phyloP scores from a whole-genome alignment of 2,797 vertebrate genomes.

The Notolepis coatsorum region DNA sequence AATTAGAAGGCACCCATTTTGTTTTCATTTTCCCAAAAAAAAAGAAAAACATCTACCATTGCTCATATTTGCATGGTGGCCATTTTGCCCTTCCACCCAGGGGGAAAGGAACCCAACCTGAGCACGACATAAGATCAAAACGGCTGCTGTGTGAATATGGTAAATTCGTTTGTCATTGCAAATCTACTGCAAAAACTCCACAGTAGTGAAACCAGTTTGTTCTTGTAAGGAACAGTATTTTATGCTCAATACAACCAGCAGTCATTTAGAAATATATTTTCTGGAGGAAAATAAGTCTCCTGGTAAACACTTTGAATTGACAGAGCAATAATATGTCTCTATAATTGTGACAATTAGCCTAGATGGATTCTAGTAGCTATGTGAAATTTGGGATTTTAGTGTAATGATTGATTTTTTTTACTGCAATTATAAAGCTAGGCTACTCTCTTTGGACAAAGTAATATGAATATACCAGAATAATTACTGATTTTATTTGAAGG shows the following conservation, averaged over 20 bases:
- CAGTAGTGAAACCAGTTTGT: conserved; percentile 2
- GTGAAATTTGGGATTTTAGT: neutral
- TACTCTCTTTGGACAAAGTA: neutral
- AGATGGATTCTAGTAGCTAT: conserved; percentile 15
- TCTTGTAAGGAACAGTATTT: conserved; percentile 1
- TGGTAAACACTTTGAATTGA: conserved; percentile 34
- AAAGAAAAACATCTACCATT: conserved; percentile 21
- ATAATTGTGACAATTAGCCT: conserved; percentile 17
- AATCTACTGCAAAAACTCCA: neutral
- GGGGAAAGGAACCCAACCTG: too few relatives aligned
- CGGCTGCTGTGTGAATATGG: too few relatives aligned
- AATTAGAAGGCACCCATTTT: neutral
- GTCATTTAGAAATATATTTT: neutral
- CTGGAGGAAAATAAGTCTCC: conserved; percentile 2
- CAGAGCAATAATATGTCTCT: conserved; percentile 42
- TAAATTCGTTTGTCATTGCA: neutral
- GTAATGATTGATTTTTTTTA: conserved; percentile 6
- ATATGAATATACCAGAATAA: neutral
- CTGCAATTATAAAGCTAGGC: conserved; percentile 1
- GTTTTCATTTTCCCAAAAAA: conserved; percentile 8
- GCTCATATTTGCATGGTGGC: too few relatives aligned
- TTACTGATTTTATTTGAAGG: too few relatives aligned
- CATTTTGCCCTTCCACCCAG: too few relatives aligned
- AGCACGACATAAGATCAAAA: too few relatives aligned
- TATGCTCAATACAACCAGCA: conserved; percentile 4